Percentiles rank a stretch among this genome's conserved stretches.
These are phyloP conservation scores for Xiphias gladius DNA, from an alignment of 2,113 vertebrate genomes.

Conservation along the genomic window DNA sequence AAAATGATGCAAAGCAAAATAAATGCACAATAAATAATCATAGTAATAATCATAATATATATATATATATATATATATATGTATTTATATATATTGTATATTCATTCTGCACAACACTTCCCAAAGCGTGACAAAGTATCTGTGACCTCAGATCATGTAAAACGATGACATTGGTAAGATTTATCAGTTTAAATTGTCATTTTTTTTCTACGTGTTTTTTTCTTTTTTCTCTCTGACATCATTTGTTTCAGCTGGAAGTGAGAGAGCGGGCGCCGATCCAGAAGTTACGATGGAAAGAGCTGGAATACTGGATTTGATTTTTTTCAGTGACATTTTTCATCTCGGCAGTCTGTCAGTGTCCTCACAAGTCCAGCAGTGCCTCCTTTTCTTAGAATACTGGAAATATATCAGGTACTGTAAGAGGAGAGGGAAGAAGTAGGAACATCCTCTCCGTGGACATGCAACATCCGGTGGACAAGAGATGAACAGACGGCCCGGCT, in stretches of 20 bases:
- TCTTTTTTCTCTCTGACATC: slow-evolving; percentile 80
- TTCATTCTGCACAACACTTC: slow-evolving; percentile 86
- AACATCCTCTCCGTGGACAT: slow-evolving; percentile 91
- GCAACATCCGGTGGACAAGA: slow-evolving; percentile 90
- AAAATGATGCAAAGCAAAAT: slow-evolving; percentile 88
- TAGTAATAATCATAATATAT: slow-evolving; percentile 76
- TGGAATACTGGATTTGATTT: slow-evolving; percentile 82
- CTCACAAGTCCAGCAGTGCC: slow-evolving; percentile 84
- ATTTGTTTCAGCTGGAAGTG: slow-evolving; percentile 86
- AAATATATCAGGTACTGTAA: slow-evolving; percentile 77
- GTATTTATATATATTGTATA: slow-evolving; percentile 80
- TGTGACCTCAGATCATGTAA: slow-evolving; percentile 77
- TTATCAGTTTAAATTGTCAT: slow-evolving; percentile 63
- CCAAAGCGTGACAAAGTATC: slow-evolving; percentile 87
- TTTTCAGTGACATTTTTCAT: slow-evolving; percentile 79
- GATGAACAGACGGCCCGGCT: slow-evolving; percentile 82
- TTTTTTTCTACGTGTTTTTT: slow-evolving; percentile 41
- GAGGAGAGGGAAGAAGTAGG: slow-evolving; percentile 71
- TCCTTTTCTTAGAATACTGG: slow-evolving; percentile 82
- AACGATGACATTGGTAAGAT: slow-evolving; percentile 69
- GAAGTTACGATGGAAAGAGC: slow-evolving; percentile 85
- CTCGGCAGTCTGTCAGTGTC: slow-evolving; percentile 74
- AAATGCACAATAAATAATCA: slow-evolving; percentile 84
- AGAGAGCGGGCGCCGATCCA: slow-evolving; percentile 79
- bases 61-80: slow-evolving; percentile 72